These are phyloP conservation scores for Mycalesis mineus DNA, from an alignment of 2,888 invertebrate species.

Conservation along the genomic window DNA sequence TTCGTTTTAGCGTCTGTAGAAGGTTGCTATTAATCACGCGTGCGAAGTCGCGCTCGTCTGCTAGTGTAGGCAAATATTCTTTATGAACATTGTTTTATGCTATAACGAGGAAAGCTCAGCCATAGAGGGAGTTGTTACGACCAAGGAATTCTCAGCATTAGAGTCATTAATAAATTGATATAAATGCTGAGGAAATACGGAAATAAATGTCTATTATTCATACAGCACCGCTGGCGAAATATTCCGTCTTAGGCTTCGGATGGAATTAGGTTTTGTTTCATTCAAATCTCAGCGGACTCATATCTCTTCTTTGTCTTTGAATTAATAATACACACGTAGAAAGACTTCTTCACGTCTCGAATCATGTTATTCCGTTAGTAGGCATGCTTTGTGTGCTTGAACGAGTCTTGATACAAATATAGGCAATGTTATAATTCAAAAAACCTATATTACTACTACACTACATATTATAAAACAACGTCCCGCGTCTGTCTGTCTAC, in stretches of 20 bases:
- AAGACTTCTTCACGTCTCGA: not conserved
- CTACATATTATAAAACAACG: no score
- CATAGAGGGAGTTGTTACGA: constrained; percentile 33
- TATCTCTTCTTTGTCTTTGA: not conserved
- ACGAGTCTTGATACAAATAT: constrained; percentile 5
- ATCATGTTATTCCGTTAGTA: not conserved
- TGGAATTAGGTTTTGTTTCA: not conserved
- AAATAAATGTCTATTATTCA: no score
- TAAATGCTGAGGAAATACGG: no score
- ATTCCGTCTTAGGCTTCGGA: not conserved
- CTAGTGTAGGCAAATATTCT: no score
- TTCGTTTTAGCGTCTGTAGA: no score
- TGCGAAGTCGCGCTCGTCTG: no score
- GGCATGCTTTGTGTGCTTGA: not conserved
- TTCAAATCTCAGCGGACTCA: not conserved
- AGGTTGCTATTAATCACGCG: no score
- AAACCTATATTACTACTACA: no score
- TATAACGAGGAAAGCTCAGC: constrained; percentile 24
- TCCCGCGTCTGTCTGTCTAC: no score
- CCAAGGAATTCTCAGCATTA: no score
- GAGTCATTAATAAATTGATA: no score
- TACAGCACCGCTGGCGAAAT: no score
- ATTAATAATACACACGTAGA: not conserved
- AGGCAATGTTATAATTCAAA: constrained; percentile 8
- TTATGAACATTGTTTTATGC: constrained; percentile 22